Percentiles rank a stretch among this genome's conserved stretches.
phyloP scores from a whole-genome alignment of 2,888 invertebrate species.

The Glyphotaelius pellucidus region DNA sequence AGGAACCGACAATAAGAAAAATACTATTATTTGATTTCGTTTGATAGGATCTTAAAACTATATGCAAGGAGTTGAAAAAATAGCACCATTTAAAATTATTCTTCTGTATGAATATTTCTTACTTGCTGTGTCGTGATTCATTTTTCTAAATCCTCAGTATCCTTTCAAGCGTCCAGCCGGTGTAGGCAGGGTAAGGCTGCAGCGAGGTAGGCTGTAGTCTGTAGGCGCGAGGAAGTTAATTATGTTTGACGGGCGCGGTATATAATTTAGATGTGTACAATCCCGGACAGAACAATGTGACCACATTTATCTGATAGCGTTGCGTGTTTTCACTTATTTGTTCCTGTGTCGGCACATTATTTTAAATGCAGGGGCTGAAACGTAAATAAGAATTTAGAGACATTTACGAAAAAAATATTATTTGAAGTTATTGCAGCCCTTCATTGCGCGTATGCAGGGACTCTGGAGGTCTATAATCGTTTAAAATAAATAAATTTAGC shows the following conservation, averaged over 20 bases:
- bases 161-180: not conserved
- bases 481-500: no score
- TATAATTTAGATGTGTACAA: slow-evolving; percentile 59
- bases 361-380: slow-evolving; percentile 20
- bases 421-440: no score
- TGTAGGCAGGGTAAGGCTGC: not conserved
- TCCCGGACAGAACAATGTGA: slow-evolving; percentile 63
- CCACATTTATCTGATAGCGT: slow-evolving; percentile 52
- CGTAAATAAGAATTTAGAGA: not conserved
- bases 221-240: slow-evolving; percentile 46
- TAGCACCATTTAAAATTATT: not conserved
- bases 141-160: not conserved
- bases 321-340: slow-evolving; percentile 48
- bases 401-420: not conserved
- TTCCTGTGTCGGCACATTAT: slow-evolving; percentile 28
- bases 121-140: not conserved
- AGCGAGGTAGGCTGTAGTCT: no score
- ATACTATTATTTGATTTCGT: not conserved
- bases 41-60: not conserved
- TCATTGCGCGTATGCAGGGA: no score
- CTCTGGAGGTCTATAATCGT: no score
- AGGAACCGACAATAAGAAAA: no score
- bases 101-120: not conserved
- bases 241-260: slow-evolving; percentile 24
- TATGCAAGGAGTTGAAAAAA: not conserved